Evolutionary conservation across 2,113 vertebrate species (phyloP).

Genomic region (Tretioscincus oriximinensis): DNA sequence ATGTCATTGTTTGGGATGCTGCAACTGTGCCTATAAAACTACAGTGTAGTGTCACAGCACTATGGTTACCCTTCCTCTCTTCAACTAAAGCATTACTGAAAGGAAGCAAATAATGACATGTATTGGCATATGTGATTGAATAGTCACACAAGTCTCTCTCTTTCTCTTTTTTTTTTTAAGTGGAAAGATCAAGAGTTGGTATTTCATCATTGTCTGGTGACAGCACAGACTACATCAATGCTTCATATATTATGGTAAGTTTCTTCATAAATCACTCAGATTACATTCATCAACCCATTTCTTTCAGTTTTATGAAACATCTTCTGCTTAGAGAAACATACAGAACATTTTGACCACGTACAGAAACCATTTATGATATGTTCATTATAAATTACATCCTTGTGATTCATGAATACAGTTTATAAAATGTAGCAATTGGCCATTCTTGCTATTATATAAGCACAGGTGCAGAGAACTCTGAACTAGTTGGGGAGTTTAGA

Average conservation of each 20-base stretch:
- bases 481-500: no score
- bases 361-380: no score
- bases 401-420: no score
- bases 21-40: background rate
- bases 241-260: slow-evolving; percentile 85
- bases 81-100: background rate
- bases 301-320: background rate
- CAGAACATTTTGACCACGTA: no score
- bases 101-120: background rate
- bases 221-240: slow-evolving; percentile 90
- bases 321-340: background rate
- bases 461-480: no score
- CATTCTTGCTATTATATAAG: no score
- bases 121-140: background rate
- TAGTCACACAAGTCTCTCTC: background rate
- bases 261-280: background rate
- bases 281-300: background rate
- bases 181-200: slow-evolving; percentile 85
- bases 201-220: slow-evolving; percentile 80
- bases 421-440: no score
- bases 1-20: no score
- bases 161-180: slow-evolving; percentile 72
- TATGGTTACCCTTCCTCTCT: background rate
- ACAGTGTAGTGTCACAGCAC: background rate
- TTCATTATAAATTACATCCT: no score